A percentile compares a stretch with the other conserved stretches of the same genome.
Conservation (phyloP, 2,113 vertebrate species). For the Anguilla rostrata region DNA sequence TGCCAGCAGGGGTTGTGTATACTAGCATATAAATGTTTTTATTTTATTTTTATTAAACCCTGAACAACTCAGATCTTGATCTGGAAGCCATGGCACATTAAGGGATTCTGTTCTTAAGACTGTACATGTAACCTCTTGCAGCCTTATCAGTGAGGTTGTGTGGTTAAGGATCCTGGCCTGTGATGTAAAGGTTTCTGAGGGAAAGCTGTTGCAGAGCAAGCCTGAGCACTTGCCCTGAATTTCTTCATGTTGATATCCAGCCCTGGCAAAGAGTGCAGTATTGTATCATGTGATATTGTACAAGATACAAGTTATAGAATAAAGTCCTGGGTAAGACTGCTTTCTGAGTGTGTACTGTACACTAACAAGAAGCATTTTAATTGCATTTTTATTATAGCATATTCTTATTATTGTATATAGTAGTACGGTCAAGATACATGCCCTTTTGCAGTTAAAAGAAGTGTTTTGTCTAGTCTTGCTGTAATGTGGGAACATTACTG, state of each 20-base stretch:
- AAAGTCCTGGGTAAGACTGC: not conserved
- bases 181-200: not conserved
- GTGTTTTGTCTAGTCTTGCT: not conserved
- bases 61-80: too few relatives aligned
- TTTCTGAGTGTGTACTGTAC: not conserved
- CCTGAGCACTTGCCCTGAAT: not conserved
- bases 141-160: not conserved
- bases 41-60: too few relatives aligned
- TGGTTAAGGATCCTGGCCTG: too few relatives aligned
- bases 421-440: not conserved
- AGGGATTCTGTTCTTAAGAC: not conserved
- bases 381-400: not conserved
- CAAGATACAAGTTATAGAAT: not conserved
- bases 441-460: not conserved
- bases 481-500: not conserved
- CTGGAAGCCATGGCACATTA: too few relatives aligned
- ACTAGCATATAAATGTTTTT: too few relatives aligned
- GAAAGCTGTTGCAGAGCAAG: not conserved
- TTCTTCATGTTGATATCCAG: not conserved
- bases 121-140: not conserved
- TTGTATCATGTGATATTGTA: not conserved
- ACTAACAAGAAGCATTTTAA: not conserved
- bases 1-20: too few relatives aligned
- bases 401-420: not conserved
- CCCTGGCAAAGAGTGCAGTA: not conserved